Evolutionary conservation across 2,113 vertebrate genomes (phyloP), one percentile per base, ranked within the genome.

Genomic region (Sclerurus mexicanus): DNA sequence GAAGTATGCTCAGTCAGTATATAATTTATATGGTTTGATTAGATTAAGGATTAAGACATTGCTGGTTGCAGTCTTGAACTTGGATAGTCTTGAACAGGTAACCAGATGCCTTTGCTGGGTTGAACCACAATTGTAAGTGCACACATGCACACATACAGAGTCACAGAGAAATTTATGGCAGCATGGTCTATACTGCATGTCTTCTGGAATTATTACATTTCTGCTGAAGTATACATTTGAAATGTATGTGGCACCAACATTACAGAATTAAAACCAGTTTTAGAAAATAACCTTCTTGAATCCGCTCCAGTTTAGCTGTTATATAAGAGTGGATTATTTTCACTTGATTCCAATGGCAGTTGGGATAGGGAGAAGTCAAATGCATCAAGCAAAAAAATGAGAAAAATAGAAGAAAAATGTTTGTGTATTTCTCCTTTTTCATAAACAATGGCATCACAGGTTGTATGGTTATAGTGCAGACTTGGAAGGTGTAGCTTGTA

Each of bases 61-160:
- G 28, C 33, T 81, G 25, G 12, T 85, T 62, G 11, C 75, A 82
- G 18, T 63, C 47, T 75, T 68, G 23, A 27, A 77, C n/a, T 77
- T 72, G 30, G 31, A 42, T 42, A 42, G 40, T 14, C 40, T 42
- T 42, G 40, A 42, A 42, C 21, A n/a, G 13, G 9, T 39, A 71
- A 67, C 27, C 19, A 30, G 59, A 16, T 64, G 35, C 6, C 14
- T 72, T 25, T 79, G 22, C 15, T 72, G 39, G 27, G 12, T 16
- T 79, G 63, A 80, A 55, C 14, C 25, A 19, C 30, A 63, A 2
- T 22, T 75, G 16, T 53, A 31, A 75, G 25, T 4, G 12, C 10
- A 12, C 14, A 3, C 1, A 4, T 8, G 3, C 12, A 4, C 9
- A 2, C 11, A 12, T 27, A 24, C 4, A 19, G 1, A 49, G 7